Evolutionary conservation across 1,140 invertebrate species (phyloP).

Genomic region (Eueides isabella): DNA sequence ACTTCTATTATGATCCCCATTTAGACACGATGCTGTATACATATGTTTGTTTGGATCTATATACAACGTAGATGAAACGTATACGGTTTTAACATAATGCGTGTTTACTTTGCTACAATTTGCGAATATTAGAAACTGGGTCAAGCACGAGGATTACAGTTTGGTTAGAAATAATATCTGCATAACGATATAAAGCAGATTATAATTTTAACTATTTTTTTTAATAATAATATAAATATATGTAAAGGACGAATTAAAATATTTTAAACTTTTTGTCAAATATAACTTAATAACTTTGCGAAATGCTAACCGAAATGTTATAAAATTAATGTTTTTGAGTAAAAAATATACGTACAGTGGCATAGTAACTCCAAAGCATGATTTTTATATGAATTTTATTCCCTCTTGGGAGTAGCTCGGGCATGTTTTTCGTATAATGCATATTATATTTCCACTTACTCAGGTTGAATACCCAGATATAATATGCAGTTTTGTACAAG

Average conservation of each 20-base stretch:
- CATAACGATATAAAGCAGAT: neutral
- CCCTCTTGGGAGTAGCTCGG: neutral
- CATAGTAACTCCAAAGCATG: neutral
- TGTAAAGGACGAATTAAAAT: too few species aligned
- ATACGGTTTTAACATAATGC: conserved; percentile 17
- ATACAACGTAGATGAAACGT: conserved; percentile 8
- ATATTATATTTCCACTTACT: neutral
- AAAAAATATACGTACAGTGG: neutral
- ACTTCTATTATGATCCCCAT: neutral
- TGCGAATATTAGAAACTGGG: conserved; percentile 18
- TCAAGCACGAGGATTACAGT: conserved; percentile 21
- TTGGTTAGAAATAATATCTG: neutral
- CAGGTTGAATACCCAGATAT: neutral
- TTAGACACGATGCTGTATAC: neutral
- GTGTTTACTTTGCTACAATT: conserved; percentile 23
- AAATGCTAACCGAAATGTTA: neutral
- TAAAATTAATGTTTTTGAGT: too few species aligned
- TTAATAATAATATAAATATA: neutral
- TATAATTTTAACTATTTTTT: neutral
- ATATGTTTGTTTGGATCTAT: neutral
- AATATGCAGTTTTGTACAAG: neutral
- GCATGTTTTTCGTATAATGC: conserved; percentile 1
- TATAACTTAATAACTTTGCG: neutral
- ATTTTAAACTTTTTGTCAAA: neutral
- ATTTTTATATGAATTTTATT: neutral